phyloP scores from a whole-genome alignment of 2,888 invertebrate species.

The Isotomurus palustris region DNA sequence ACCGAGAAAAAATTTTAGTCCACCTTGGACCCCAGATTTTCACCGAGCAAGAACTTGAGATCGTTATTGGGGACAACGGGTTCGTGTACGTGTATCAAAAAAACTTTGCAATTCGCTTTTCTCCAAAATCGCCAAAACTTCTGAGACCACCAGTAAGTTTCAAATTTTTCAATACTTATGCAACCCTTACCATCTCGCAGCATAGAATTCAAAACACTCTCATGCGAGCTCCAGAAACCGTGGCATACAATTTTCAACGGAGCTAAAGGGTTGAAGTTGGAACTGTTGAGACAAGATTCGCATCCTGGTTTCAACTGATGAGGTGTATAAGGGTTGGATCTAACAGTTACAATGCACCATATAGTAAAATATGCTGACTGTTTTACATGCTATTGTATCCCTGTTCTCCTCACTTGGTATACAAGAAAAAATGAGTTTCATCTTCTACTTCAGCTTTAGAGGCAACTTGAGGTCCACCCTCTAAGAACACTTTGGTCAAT shows the following conservation, averaged over 20 bases:
- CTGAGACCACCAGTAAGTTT: too few species aligned
- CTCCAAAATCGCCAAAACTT: too few species aligned
- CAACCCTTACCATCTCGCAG: not conserved
- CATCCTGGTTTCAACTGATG: slow-evolving; percentile 5
- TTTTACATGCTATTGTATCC: too few species aligned
- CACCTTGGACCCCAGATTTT: too few species aligned
- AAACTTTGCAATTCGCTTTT: too few species aligned
- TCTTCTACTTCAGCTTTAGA: not conserved
- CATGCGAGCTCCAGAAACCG: not conserved
- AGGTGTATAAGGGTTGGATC: not conserved
- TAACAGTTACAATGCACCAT: too few species aligned
- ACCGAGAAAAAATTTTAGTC: too few species aligned
- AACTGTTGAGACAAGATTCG: not conserved
- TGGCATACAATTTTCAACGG: slow-evolving; percentile 5
- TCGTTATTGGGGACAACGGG: too few species aligned
- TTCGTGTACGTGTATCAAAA: too few species aligned
- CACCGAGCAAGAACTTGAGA: too few species aligned
- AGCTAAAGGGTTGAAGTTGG: not conserved
- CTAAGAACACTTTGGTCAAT: not conserved
- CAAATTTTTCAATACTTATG: too few species aligned
- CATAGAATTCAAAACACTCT: not conserved
- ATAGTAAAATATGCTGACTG: too few species aligned
- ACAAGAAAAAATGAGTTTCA: slow-evolving; percentile 3
- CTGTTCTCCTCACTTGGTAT: slow-evolving; percentile 1
- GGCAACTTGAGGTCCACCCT: not conserved